These are phyloP conservation scores for Tinea semifulvella DNA, from an alignment of 2,888 invertebrate species.

Conservation along the genomic window DNA sequence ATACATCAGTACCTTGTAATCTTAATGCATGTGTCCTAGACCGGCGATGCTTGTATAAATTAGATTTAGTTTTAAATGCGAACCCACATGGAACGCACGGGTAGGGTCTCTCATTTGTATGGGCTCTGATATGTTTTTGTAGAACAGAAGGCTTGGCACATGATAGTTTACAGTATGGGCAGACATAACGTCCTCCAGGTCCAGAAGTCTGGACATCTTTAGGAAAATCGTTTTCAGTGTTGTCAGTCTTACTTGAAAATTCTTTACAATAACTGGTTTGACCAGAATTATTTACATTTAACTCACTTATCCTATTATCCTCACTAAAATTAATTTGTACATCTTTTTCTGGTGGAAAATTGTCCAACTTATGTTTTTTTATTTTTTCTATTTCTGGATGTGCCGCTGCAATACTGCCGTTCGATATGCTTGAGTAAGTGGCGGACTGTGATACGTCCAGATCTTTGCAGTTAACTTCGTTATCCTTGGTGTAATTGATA, in stretches of 20 bases:
- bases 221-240: constrained; percentile 61
- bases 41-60: constrained; percentile 89
- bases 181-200: constrained; percentile 77
- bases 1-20: constrained; percentile 67
- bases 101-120: constrained; percentile 92
- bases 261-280: constrained; percentile 63
- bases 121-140: constrained; percentile 92
- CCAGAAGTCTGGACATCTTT: constrained; percentile 53
- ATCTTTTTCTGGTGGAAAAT: constrained; percentile 44
- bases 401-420: constrained; percentile 55
- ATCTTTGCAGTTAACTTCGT: constrained; percentile 18
- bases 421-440: constrained; percentile 44
- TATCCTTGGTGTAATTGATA: constrained; percentile 39
- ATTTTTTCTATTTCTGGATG: constrained; percentile 59
- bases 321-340: constrained; percentile 64
- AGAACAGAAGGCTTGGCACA: constrained; percentile 94
- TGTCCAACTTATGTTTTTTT: constrained; percentile 37
- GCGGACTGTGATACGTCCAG: constrained; percentile 31
- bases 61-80: constrained; percentile 93
- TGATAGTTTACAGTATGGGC: constrained; percentile 86
- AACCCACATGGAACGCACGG: constrained; percentile 90
- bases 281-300: constrained; percentile 62
- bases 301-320: constrained; percentile 56
- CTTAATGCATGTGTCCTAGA: constrained; percentile 77
- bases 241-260: constrained; percentile 65